These are phyloP conservation scores for Hoplostethus mediterraneus DNA, from an alignment of 2,797 vertebrate species.

Conservation along the genomic window DNA sequence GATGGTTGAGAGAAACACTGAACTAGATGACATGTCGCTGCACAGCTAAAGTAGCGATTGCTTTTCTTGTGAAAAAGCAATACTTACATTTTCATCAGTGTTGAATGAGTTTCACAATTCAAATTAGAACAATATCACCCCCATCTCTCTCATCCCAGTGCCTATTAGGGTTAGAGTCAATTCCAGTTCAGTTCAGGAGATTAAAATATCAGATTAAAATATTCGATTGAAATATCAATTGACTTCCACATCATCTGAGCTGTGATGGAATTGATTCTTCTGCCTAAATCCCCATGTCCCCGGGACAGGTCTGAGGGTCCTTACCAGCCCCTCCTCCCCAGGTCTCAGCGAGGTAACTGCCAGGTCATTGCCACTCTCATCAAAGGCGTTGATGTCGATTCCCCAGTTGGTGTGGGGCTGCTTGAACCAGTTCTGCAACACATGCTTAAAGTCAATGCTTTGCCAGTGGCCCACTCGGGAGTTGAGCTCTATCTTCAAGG, in stretches of 20 bases:
- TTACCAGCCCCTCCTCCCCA: conserved; percentile 98
- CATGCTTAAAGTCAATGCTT: conserved; percentile 99
- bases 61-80: too few relatives aligned
- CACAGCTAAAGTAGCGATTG: too few relatives aligned
- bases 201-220: too few relatives aligned
- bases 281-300: conserved; percentile 19
- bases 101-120: not conserved
- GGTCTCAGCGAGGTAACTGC: conserved; percentile 96
- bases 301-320: conserved; percentile 86
- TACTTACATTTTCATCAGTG: not conserved
- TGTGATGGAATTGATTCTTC: conserved; percentile 23
- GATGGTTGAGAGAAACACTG: too few relatives aligned
- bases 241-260: conserved; percentile 23
- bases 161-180: not conserved
- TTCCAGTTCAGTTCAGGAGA: not conserved
- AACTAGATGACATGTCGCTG: too few relatives aligned
- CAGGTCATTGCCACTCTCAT: conserved; percentile 96
- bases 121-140: not conserved
- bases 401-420: conserved; percentile 99
- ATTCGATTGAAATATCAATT: conserved; percentile 17
- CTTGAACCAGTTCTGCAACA: conserved; percentile 99
- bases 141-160: not conserved
- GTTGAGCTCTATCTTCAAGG: conserved; percentile 97
- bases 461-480: conserved; percentile 97
- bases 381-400: conserved; percentile 98